Conservation (phyloP, 1,140 invertebrate genomes). For the Cryptotermes secundus region DNA sequence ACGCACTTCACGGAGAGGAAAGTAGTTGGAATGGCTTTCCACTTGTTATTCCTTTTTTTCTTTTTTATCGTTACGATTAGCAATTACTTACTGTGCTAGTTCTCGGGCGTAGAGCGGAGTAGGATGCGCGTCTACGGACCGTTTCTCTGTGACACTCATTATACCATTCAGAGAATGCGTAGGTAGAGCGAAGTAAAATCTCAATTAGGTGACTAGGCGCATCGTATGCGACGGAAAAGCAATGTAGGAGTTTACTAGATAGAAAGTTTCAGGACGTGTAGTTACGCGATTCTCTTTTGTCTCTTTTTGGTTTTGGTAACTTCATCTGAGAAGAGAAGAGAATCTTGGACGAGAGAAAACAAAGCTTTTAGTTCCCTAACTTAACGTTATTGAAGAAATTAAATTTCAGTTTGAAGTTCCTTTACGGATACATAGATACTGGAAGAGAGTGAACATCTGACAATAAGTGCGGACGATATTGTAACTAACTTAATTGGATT, state of each 20-base stretch:
- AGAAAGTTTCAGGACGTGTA: background rate
- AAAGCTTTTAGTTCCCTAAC: background rate
- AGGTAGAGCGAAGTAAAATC: background rate
- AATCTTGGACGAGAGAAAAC: background rate
- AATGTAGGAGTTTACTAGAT: background rate
- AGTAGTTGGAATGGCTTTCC: too few species aligned
- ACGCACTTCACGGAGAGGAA: too few species aligned
- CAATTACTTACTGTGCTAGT: background rate
- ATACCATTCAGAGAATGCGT: background rate
- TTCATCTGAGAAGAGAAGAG: background rate
- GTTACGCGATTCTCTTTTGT: background rate
- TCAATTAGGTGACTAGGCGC: background rate
- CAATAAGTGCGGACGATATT: background rate
- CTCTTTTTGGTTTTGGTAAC: background rate
- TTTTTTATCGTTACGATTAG: background rate
- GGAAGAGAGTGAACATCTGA: background rate
- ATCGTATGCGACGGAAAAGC: background rate
- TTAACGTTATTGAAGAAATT: slow-evolving; percentile 3
- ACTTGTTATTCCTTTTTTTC: background rate
- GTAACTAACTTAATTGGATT: background rate
- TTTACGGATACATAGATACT: background rate
- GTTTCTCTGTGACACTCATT: too few species aligned
- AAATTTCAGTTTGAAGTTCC: background rate
- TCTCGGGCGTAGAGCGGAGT: background rate
- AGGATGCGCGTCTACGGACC: background rate